A percentile compares a stretch with the other conserved stretches of the same genome.
Conservation (phyloP, 2,113 vertebrate species). For the Mustelus asterias region DNA sequence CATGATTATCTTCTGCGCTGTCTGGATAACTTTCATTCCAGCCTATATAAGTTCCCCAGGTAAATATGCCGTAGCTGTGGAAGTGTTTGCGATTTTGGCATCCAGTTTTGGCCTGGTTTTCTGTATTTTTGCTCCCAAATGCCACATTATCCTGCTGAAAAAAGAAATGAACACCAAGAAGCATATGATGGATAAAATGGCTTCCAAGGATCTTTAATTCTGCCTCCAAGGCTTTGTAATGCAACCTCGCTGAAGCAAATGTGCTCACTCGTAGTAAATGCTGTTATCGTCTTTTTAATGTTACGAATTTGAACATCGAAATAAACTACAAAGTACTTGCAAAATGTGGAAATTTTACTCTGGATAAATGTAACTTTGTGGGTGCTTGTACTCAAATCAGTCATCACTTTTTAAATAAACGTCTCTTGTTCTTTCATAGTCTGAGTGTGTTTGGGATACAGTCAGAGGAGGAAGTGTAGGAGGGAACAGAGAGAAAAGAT, state of each 20-base stretch:
- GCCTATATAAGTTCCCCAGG: no score
- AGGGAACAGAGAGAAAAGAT: no score
- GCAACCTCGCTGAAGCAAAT: no score
- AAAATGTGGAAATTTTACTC: neutral
- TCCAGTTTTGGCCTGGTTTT: no score
- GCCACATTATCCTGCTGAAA: no score
- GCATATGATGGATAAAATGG: slow-evolving; percentile 8
- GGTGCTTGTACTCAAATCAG: neutral
- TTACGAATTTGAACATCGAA: neutral
- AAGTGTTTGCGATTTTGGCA: no score
- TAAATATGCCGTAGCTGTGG: no score
- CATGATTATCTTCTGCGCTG: no score
- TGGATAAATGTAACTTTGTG: neutral
- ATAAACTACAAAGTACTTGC: neutral
- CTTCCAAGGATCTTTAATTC: slow-evolving; percentile 45
- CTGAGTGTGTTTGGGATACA: neutral
- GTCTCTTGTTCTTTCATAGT: no score
- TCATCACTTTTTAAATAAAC: no score
- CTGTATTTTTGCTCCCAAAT: no score
- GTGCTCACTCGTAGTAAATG: neutral
- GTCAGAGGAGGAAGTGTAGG: neutral
- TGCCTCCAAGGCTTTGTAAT: neutral
- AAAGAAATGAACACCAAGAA: neutral
- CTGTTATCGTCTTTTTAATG: neutral
- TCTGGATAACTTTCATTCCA: no score